Conservation (phyloP, 2,797 vertebrate species). For the Nasua narica region DNA sequence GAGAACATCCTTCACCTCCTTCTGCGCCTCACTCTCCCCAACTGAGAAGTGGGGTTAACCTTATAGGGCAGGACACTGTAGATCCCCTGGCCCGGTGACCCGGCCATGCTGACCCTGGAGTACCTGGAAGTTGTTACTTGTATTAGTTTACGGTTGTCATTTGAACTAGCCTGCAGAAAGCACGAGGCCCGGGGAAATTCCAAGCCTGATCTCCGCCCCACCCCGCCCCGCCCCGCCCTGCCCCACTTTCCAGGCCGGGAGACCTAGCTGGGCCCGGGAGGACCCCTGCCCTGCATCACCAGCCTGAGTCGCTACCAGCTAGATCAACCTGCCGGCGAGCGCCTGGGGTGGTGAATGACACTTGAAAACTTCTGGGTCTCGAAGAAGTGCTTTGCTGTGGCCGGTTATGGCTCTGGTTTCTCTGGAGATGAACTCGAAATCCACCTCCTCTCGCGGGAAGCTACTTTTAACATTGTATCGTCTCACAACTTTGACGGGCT, state of each 20-base stretch:
- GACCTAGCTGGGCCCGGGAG: accelerated
- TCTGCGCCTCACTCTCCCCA: background rate
- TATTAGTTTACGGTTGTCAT: background rate
- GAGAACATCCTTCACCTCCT: background rate
- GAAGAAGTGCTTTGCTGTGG: background rate
- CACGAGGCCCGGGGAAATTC: background rate
- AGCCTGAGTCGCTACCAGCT: background rate
- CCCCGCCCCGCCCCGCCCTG: background rate
- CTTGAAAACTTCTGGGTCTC: background rate
- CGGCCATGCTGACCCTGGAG: background rate
- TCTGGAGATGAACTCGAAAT: conserved; percentile 15
- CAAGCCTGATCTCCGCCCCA: background rate
- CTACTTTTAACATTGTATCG: background rate
- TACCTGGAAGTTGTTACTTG: background rate
- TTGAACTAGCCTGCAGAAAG: background rate
- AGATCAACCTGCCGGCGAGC: background rate
- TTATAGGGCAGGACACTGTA: background rate
- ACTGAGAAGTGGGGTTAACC: background rate
- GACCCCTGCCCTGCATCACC: background rate
- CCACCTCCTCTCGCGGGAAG: conserved; percentile 2
- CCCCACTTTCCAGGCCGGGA: background rate
- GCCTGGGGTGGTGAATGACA: background rate
- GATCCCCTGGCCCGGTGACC: background rate
- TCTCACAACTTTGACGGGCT: conserved; percentile 29
- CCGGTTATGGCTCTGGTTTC: background rate